Base-by-base conservation (phyloP, 2,888 invertebrate genomes). In the Tholera decimalis region DNA sequence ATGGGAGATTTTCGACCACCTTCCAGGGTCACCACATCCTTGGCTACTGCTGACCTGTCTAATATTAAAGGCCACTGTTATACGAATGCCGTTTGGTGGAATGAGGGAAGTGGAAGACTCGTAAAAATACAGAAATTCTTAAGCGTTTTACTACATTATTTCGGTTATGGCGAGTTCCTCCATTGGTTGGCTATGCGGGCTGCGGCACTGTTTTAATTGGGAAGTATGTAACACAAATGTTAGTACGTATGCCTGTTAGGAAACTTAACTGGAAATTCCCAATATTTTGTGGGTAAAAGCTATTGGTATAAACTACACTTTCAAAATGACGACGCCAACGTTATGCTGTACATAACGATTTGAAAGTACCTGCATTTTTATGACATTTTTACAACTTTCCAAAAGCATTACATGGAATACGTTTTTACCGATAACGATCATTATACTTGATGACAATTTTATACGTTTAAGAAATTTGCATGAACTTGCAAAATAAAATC, bases 1-100 rank as follows among this genome's bases (percentile, higher is more conserved):
- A 94, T 94, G 93, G 83, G 90, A 93, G 93, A 94, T 93, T 92
- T 91, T 80, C 89, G 92, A 93, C 95, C 95, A 93, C 95, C 95
- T 95, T 95, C n/a, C n/a, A n/a, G 93, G 87, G 85, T 74, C 82
- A 88, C 88, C 86, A 87, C 87, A 92, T 93, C 93, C 93, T 93
- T 92, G 91, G 87, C 63, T 84, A 87, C 78, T 84, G 86, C 88
- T 90, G 88, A 91, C 90, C 90, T 90, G 92, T 92, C 92, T 89
- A 87, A 91, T 85, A 77, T 63, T 67, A 63, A 89, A 90, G 89
- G 88, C 86, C 83, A 78, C 49, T 62, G 69, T 33, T 80, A 69
- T 73, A 73, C 57, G 60, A 76, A 67, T 53, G 47, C 61, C 58
- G 61, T 58, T 55, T 35, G 30, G 46, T 62, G 70, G 81, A 73